A percentile compares a stretch with the other conserved stretches of the same genome.
These are phyloP conservation scores for Cyrtodaria siliqua DNA, from an alignment of 2,888 invertebrate genomes.

Conservation along the genomic window DNA sequence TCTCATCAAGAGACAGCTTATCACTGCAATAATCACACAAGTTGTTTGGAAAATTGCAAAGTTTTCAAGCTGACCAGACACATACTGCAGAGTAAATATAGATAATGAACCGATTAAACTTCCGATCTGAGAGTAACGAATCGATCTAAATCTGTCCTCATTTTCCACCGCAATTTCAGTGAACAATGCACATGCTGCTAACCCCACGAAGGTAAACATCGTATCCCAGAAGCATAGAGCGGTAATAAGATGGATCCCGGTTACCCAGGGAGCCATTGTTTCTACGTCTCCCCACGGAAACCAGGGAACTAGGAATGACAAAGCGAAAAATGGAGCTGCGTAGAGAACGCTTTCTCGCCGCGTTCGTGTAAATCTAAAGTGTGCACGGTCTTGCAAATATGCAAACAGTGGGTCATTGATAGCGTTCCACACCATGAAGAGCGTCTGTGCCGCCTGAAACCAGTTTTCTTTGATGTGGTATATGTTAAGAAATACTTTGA, in stretches of 20 bases:
- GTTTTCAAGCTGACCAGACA: slow-evolving; percentile 82
- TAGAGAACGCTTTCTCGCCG: slow-evolving; percentile 85
- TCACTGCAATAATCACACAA: slow-evolving; percentile 76
- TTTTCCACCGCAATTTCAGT: slow-evolving; percentile 84
- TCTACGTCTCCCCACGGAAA: slow-evolving; percentile 71
- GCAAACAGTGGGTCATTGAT: slow-evolving; percentile 87
- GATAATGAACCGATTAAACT: slow-evolving; percentile 73
- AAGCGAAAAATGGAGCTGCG: slow-evolving; percentile 84
- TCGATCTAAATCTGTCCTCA: slow-evolving; percentile 80
- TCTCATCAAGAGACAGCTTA: slow-evolving; percentile 74
- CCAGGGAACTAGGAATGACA: slow-evolving; percentile 86
- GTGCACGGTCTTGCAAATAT: slow-evolving; percentile 82
- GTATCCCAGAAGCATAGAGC: slow-evolving; percentile 86
- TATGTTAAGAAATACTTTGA: slow-evolving; percentile 85
- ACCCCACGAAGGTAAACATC: slow-evolving; percentile 85
- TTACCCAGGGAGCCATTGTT: slow-evolving; percentile 68
- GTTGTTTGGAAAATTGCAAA: slow-evolving; percentile 82
- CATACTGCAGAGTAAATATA: slow-evolving; percentile 76
- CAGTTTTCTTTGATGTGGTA: slow-evolving; percentile 86
- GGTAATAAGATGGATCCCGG: slow-evolving; percentile 86
- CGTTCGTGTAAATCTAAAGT: slow-evolving; percentile 80
- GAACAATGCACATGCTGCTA: slow-evolving; percentile 85
- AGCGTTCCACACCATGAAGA: slow-evolving; percentile 87
- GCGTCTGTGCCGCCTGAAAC: slow-evolving; percentile 86
- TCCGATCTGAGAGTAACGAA: slow-evolving; percentile 82